These are phyloP conservation scores for Megaceryle maxima DNA, from an alignment of 2,113 vertebrate genomes.

Conservation along the genomic window DNA sequence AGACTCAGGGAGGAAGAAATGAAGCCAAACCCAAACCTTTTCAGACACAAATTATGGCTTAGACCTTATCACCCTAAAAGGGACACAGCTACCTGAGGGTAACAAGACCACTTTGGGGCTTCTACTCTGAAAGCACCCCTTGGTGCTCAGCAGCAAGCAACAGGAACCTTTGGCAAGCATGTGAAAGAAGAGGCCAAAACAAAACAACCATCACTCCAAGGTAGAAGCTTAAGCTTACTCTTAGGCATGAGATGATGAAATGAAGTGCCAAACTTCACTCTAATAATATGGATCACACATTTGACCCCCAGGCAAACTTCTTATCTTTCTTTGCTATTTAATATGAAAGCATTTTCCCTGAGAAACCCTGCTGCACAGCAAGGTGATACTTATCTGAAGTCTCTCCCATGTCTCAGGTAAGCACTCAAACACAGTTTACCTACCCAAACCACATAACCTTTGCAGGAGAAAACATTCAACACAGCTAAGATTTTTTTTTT, in stretches of 20 bases:
- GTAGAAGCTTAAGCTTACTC: background rate
- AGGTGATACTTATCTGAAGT: background rate
- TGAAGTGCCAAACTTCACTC: background rate
- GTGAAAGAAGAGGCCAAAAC: background rate
- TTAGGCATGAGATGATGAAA: background rate
- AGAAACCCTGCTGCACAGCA: background rate
- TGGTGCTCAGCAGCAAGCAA: background rate
- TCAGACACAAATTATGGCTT: background rate
- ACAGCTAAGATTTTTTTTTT: background rate
- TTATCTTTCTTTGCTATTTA: background rate
- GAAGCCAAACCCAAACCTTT: background rate
- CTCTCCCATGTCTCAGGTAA: background rate
- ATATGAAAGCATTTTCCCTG: background rate
- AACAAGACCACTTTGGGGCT: background rate
- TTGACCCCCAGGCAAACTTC: constrained; percentile 1
- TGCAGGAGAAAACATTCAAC: background rate
- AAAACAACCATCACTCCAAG: background rate
- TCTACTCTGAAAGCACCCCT: background rate
- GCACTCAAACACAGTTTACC: background rate
- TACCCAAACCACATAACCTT: background rate
- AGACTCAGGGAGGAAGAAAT: background rate
- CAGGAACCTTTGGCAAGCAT: background rate
- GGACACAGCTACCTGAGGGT: background rate
- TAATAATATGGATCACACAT: background rate
- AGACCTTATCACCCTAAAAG: background rate